Evolutionary conservation across 2,113 vertebrate species (phyloP).

Genomic region (Callaeas wilsoni): DNA sequence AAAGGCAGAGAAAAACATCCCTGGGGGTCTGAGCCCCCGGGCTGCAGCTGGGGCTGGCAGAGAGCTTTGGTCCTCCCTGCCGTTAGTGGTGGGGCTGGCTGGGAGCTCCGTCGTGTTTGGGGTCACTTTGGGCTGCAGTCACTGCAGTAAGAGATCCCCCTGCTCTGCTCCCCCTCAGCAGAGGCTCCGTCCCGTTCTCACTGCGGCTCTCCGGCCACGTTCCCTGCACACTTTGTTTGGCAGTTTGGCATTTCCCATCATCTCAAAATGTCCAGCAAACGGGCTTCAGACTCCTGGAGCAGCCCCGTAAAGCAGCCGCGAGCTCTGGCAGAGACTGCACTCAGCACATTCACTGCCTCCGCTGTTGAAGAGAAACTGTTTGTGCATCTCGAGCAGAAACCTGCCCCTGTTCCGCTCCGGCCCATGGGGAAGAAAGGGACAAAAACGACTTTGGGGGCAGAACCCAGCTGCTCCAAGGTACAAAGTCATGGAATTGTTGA

Average conservation of each 20-base stretch:
- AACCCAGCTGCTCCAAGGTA: background rate
- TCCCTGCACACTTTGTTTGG: background rate
- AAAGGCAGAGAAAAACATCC: background rate
- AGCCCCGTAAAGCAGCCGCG: background rate
- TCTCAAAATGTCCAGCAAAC: constrained; percentile 1
- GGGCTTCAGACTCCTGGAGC: background rate
- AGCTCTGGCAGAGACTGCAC: background rate
- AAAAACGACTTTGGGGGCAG: background rate
- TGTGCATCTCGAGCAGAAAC: background rate
- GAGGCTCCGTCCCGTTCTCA: background rate
- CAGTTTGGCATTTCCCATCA: background rate
- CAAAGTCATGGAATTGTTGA: background rate
- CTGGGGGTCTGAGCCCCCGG: background rate
- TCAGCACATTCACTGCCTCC: background rate
- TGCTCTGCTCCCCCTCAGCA: background rate
- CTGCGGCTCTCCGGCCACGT: background rate
- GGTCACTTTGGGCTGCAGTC: background rate
- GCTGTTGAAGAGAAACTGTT: background rate
- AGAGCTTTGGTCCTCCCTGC: background rate
- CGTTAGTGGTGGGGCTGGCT: too few relatives aligned
- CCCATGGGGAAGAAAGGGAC: background rate
- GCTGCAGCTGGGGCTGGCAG: background rate
- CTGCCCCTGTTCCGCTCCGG: background rate
- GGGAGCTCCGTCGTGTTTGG: background rate
- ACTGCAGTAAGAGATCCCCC: background rate